Base-by-base conservation (phyloP, 1,140 invertebrate genomes). In the Drosophila hydei region DNA sequence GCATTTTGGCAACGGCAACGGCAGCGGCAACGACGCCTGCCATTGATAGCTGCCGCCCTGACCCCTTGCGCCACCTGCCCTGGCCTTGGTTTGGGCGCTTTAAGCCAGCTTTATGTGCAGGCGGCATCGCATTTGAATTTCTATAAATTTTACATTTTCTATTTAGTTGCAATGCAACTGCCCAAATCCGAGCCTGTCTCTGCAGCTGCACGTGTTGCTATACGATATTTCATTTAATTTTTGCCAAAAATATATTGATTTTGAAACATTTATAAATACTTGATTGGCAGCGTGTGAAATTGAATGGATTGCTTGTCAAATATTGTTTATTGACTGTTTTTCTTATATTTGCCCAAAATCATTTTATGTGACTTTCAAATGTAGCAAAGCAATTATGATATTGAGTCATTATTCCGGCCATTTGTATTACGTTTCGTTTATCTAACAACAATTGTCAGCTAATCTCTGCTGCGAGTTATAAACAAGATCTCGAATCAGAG, bases 71-170 rank as follows among this genome's bases (percentile, higher is more conserved):
- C 4, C 11, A 18, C 33, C 14, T 7, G 0, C 21, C 8, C 9
- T 7, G 25, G 45, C 36, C 25, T 33, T 56, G 60, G 65, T 75
- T 23, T 56, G 45, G 56, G 33, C 47, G 52, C 76, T 84, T 84
- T 79, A 84, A 84, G 80, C 80, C 80, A 76, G 79, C 79, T 85
- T 85, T 85, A 74, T 54, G 51, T 65, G 60, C 47, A 56, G 43
- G 51, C 62, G 36, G 73, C 59, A 64, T 55, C 77, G 80, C 77
- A 85, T 85, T 87, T 87, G 81, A 80, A 77, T 80, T 84, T 80
- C 70, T 87, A 87, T 85, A 85, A 80, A 87, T 87, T 87, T 87
- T 87, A 74, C 69, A 87, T 85, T 85, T 87, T 77, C 65, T 84
- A 87, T 85, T 85, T 80, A 85, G 69, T 75, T 85, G 77, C 64